Base-by-base conservation (phyloP, 1,140 invertebrate species). In the Scaptomyza graminum region DNA sequence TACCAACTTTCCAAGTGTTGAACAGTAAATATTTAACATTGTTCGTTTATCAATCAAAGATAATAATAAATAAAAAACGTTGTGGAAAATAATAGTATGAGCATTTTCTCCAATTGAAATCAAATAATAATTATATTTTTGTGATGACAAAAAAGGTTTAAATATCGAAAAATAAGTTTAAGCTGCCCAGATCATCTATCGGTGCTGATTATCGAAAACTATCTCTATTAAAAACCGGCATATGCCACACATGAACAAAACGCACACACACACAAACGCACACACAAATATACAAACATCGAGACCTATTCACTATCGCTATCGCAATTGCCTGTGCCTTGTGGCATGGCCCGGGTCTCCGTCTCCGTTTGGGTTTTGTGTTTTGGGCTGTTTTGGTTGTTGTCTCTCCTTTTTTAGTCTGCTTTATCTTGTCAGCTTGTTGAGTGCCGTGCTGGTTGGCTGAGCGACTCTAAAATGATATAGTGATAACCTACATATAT, bases 371-470 rank as follows among this genome's bases (percentile, higher is more conserved):
- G 46, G 31, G 44, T 44, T 28, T 25, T 57, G 25, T 41, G 56
- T 47, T 18, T 28, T 44, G 54, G 46, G 46, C 47, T 39, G 9
- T 47, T 15, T 44, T 12, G 39, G n/a, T 61, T 46, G 46, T 65
- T 69, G 43, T 79, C 69, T 78, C 56, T 81, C 79, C 63, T 76
- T 81, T 75, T 81, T 57, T 61, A 50, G 55, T 71, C 46, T 43
- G 66, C 77, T 85, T 85, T 85, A 85, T 85, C 82, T 85, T 88
- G 83, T 82, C 82, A 71, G 78, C 66, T 44, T 44, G 46, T 7
- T 60, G 69, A 59, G 69, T 67, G 43, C 18, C 18, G 18, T 22
- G 18, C 18, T 70, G 55, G 54, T 34, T 22, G 52, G 11, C 22
- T 37, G 46, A 61, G 34, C 52, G 39, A 73, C 51, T 71, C 49